A percentile compares a stretch with the other conserved stretches of the same genome.
Conservation (phyloP, 2,888 invertebrate genomes). For the Sisyra terminalis region DNA sequence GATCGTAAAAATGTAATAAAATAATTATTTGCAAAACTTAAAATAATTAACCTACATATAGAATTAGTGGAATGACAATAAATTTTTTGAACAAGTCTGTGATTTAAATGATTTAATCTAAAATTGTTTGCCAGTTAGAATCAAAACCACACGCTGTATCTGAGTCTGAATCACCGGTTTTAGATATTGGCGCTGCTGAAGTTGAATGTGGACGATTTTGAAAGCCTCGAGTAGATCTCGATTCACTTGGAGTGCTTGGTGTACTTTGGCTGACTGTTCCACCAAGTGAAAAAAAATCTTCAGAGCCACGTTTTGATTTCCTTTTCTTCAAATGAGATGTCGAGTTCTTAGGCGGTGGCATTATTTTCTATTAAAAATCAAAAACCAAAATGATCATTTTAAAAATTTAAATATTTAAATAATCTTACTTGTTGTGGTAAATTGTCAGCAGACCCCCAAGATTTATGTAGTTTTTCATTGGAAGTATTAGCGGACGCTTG, state of each 20-base stretch:
- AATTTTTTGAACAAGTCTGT: no score
- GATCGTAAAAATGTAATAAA: no score
- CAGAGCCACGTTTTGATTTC: conserved; percentile 37
- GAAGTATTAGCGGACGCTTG: conserved; percentile 20
- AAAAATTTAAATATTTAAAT: not conserved
- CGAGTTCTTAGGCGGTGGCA: conserved; percentile 56
- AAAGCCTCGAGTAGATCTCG: conserved; percentile 23
- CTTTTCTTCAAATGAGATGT: conserved; percentile 44
- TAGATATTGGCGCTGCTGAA: conserved; percentile 17
- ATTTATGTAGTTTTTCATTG: conserved; percentile 61
- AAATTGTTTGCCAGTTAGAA: conserved; percentile 41
- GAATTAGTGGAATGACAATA: no score
- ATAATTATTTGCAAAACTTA: no score
- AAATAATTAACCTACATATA: no score
- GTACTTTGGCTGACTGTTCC: conserved; percentile 39
- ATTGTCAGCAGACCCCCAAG: conserved; percentile 83
- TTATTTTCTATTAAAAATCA: conserved; percentile 35
- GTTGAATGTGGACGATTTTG: conserved; percentile 14
- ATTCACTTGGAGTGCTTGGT: conserved; percentile 51
- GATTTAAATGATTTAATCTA: conserved; percentile 3
- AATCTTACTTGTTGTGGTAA: conserved; percentile 46
- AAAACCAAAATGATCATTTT: conserved; percentile 3
- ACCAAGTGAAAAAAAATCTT: conserved; percentile 22
- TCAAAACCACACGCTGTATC: conserved; percentile 81
- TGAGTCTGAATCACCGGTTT: conserved; percentile 57